Base-by-base conservation (phyloP, 2,797 vertebrate genomes). In the Alcedo atthis region DNA sequence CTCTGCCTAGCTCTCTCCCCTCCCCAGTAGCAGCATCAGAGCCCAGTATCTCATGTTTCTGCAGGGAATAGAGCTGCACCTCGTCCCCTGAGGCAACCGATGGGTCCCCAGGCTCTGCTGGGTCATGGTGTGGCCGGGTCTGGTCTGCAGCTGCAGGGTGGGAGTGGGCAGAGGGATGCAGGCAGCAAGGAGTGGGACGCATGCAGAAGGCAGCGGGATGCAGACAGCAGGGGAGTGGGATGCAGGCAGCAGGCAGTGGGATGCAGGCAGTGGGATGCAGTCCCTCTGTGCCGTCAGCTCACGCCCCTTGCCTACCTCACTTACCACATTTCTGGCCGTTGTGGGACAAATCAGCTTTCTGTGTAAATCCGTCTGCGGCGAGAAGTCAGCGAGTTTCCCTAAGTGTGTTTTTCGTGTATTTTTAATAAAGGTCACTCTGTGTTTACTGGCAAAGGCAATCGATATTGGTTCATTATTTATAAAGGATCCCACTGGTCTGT, bases 391-490 rank as follows among this genome's bases (percentile, higher is more conserved):
- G 14, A 59, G 71, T 66, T 92, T 83, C 81, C 91, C 85, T 96
- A 46, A 94, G 93, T 94, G 95, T 33, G 40, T 35, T 94, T 79
- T 93, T 83, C 2, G 37, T 96, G 93, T 96, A 95, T 96, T 95
- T 96, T 96, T 96, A 89, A 96, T 95, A 95, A 96, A 97, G 95
- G 95, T 93, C 94, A 87, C 83, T 87, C 83, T 26, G 70, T 94
- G 87, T 87, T 97, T 97, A 90, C 96, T 33, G 92, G 96, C 95
- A 96, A 55, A 92, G 87, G 55, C 40, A 42, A 95, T 96, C 96
- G 13, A 96, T 96, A 84, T 1, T 1, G 17, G 79, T 87, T 96
- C 92, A 94, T 97, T 93, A 97, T 95, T 97, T 92, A 96, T 95
- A 83, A 90, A 84, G 83, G 85, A 95, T 95, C 87, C 83, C 89